Evolutionary conservation across 2,888 invertebrate species (phyloP).

Genomic region (Lepidocyrtinus sp.): DNA sequence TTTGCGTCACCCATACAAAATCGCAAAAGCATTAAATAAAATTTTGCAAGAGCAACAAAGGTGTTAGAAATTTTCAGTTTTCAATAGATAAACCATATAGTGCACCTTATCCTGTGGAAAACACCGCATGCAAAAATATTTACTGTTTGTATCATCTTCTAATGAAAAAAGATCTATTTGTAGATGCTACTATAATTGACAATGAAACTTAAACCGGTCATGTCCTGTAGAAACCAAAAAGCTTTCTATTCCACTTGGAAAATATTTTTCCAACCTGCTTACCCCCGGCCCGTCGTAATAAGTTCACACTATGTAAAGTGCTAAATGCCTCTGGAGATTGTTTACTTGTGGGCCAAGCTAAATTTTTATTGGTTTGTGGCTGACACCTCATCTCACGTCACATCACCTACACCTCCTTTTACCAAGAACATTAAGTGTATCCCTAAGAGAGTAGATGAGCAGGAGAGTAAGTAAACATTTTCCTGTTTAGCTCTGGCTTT

Average conservation of each 20-base stretch:
- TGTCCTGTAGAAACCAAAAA: neutral
- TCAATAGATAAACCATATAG: no score
- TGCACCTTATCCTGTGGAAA: no score
- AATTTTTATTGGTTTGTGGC: neutral
- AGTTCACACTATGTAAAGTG: neutral
- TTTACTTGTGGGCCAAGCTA: neutral
- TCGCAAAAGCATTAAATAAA: neutral
- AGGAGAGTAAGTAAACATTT: neutral
- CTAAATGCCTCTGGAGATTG: neutral
- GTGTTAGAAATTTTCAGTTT: no score
- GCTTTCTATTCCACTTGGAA: neutral
- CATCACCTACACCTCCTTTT: neutral
- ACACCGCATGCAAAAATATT: no score
- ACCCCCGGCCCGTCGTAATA: neutral
- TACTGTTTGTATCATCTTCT: no score
- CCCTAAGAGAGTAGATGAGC: neutral
- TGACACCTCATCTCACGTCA: neutral
- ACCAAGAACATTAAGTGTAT: neutral
- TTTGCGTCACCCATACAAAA: no score
- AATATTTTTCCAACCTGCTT: neutral
- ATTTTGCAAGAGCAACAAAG: neutral
- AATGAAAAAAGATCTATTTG: no score
- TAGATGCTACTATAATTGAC: no score
- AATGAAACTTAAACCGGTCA: neutral
- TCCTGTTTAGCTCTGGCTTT: neutral